phyloP scores from a whole-genome alignment of 2,113 vertebrate genomes.

The Ameiurus melas region DNA sequence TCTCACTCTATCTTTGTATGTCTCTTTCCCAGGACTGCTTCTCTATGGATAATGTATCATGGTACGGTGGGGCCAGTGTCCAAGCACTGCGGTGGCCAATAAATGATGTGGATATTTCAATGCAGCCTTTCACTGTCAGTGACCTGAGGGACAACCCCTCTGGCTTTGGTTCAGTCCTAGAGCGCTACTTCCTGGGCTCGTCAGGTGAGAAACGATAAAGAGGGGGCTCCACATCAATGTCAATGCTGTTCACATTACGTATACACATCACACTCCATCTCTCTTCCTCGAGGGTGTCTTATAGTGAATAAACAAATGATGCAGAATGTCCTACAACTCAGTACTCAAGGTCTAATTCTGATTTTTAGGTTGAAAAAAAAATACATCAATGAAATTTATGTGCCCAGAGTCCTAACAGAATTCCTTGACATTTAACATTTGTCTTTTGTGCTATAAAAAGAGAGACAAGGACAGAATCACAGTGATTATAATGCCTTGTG shows the following conservation, averaged over 20 bases:
- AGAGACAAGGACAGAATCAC: conserved; percentile 47
- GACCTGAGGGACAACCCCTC: conserved; percentile 72
- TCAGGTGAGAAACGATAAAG: conserved; percentile 73
- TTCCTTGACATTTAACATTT: conserved; percentile 57
- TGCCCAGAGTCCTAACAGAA: conserved; percentile 60
- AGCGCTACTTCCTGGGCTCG: conserved; percentile 86
- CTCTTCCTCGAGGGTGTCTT: conserved; percentile 27
- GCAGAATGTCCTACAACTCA: conserved; percentile 48
- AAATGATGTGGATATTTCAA: conserved; percentile 72
- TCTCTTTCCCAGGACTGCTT: conserved; percentile 80
- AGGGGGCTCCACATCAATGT: neutral
- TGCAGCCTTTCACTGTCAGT: conserved; percentile 77
- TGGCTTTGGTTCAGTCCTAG: conserved; percentile 80
- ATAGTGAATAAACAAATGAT: conserved; percentile 11
- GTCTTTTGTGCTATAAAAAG: conserved; percentile 66
- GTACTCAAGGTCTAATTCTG: conserved; percentile 52
- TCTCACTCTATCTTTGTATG: neutral
- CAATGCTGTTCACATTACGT: conserved; percentile 12
- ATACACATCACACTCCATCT: neutral
- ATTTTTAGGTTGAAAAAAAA: conserved; percentile 67
- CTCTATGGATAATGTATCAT: conserved; percentile 88
- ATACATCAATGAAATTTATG: conserved; percentile 48
- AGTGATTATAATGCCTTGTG: conserved; percentile 63
- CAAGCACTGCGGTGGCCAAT: conserved; percentile 82
- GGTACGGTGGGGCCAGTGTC: conserved; percentile 83